A percentile compares a stretch with the other conserved stretches of the same genome.
Conservation (phyloP, 1,140 invertebrate genomes). For the Drosophila ohnishii region DNA sequence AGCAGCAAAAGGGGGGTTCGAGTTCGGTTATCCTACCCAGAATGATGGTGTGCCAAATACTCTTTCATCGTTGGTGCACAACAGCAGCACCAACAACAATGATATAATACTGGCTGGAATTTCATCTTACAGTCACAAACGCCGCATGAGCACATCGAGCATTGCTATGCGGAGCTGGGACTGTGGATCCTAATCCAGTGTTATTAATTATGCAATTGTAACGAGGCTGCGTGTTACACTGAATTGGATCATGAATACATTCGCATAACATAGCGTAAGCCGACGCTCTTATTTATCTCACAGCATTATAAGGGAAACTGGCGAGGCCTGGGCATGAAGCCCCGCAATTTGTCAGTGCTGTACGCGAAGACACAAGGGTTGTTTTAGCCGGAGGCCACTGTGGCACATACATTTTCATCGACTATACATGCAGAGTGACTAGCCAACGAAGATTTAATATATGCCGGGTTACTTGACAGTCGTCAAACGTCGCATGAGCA, state of each 20-base stretch:
- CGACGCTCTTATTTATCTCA: constrained; percentile 82
- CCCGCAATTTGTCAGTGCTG: constrained; percentile 67
- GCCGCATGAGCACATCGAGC: constrained; percentile 71
- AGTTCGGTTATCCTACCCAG: not conserved
- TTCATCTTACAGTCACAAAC: constrained; percentile 77
- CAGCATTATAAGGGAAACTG: constrained; percentile 84
- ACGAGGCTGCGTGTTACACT: constrained; percentile 78
- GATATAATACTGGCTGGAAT: constrained; percentile 70
- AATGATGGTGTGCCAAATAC: constrained; percentile 56
- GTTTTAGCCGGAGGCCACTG: constrained; percentile 20
- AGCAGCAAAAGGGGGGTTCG: too few relatives aligned
- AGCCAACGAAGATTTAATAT: constrained; percentile 72
- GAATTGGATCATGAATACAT: constrained; percentile 50
- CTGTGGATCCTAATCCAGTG: constrained; percentile 29
- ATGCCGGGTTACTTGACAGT: constrained; percentile 58
- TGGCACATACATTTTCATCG: constrained; percentile 77
- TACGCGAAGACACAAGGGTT: constrained; percentile 13
- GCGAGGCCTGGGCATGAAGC: constrained; percentile 19
- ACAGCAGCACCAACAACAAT: constrained; percentile 46
- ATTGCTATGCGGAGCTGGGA: constrained; percentile 81
- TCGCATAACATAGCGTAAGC: constrained; percentile 80
- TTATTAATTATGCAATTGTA: constrained; percentile 39
- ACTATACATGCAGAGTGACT: constrained; percentile 22
- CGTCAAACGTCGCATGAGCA: constrained; percentile 71
- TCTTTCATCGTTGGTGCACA: constrained; percentile 67